Evolutionary conservation across 1,140 invertebrate genomes (phyloP), one percentile per base, ranked within the genome.

Genomic region (Mylabris phalerata): DNA sequence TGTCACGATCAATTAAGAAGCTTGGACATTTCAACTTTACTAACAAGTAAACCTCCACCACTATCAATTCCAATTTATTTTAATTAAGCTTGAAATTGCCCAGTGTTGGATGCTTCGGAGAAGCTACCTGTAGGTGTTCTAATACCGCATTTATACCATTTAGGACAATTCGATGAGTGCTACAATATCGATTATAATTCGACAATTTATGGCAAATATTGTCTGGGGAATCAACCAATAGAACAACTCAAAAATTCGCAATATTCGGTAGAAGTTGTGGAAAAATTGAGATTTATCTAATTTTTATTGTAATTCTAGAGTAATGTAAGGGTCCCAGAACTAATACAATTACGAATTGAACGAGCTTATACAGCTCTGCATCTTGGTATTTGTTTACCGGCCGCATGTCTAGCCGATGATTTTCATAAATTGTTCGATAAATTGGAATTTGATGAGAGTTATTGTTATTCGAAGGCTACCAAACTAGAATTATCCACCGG

Each of bases 151-250:
- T 25, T 70, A 0, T 55, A 63, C 10, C 66, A 71, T 54, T 50
- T 74, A 3, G 75, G 75, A 27, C 66, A 70, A 50, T 75, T 60
- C 49, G 67, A 72, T 24, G 71, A 75, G 60, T 76, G 75, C 50
- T 41, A 71, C 3, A 9, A 51, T 9, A 43, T 54, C 44, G 45
- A 58, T 24, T 62, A n/a, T 11, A 4, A 32, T 5, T 32, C 32
- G 32, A 19, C 19, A 19, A 32, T 59, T 10, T 48, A 13, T 19
- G 60, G 55, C 40, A 56, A 62, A 50, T 62, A 62, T 42, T 62
- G 61, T 43, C 27, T 59, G 9, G 61, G 56, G 9, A 55, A 19
- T 19, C 1, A 19, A 19, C 19, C 19, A 19, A 19, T 19, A 19
- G 11, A n/a, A 7, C 46, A 10, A 11, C 51, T 10, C 32, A 3